Evolutionary conservation across 2,797 vertebrate genomes (phyloP), one percentile per base, ranked within the genome.

Genomic region (Tamandua tetradactyla): DNA sequence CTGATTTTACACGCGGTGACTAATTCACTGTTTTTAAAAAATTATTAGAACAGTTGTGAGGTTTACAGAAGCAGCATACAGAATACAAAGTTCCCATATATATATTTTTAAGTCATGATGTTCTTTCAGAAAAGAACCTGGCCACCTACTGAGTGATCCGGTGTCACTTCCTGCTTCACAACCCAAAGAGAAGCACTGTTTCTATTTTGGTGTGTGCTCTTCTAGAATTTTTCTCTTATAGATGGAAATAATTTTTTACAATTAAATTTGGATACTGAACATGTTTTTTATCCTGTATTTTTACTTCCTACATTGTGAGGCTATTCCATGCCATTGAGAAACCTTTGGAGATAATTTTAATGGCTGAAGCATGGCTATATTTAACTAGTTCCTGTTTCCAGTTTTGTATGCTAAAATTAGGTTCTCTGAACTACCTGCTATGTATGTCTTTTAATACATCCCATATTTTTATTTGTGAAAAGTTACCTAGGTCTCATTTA

Each of bases 381-480:
- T 62, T 47, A 75, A 52, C 47, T 23, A 89, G 59, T 18, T 64
- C 64, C 22, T 47, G 25, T 42, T 59, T 92, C 44, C 74, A 13
- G 32, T 61, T 96, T 79, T 30, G 30, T 78, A 27, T 85, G 32
- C 47, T 49, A 68, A 35, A 57, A 23, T 37, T 79, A 57, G 7
- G 7, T 35, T 87, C 40, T 84, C 0, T n/a, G 37, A 78, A 66
- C 57, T 49, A 20, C 25, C 49, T 78, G 72, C 37, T 59, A 9
- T 32, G 61, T 62, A 15, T 20, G 0, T 57, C 55, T 76, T 78
- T 90, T 79, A 74, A 66, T 57, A 8, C 3, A 27, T 75, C 89
- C 92, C 35, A 76, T 72, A 52, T 83, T 81, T 93, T 89, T 27
- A 57, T 76, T 93, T 94, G 32, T 90, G 18, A 55, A 47, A 47